phyloP scores from a whole-genome alignment of 2,888 invertebrate genomes.

The Calameuta pallipes region DNA sequence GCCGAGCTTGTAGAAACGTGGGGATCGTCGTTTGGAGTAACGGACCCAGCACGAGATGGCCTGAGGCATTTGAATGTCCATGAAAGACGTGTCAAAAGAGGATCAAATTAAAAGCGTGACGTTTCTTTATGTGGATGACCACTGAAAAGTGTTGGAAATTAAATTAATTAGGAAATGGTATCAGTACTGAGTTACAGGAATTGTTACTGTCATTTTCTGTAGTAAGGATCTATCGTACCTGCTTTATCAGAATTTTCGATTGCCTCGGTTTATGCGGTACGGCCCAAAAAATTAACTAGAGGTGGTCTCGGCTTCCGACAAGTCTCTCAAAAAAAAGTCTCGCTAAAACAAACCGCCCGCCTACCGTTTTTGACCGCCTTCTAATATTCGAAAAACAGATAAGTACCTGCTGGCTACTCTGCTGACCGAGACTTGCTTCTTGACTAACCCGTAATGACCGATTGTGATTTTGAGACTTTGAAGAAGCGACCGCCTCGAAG shows the following conservation, averaged over 20 bases:
- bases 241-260: not conserved
- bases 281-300: slow-evolving; percentile 8
- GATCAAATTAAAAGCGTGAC: not conserved
- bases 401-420: not conserved
- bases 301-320: slow-evolving; percentile 18
- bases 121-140: not conserved
- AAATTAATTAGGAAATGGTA: not conserved
- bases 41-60: not conserved
- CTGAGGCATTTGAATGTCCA: not conserved
- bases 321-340: slow-evolving; percentile 11
- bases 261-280: not conserved
- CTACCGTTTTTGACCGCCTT: slow-evolving; percentile 17
- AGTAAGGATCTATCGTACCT: not conserved
- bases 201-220: not conserved
- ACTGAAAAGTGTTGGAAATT: not conserved
- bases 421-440: not conserved
- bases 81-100: not conserved
- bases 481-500: slow-evolving; percentile 1
- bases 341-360: slow-evolving; percentile 23
- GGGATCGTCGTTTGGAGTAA: not conserved
- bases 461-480: not conserved
- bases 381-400: slow-evolving; percentile 13
- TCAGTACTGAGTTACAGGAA: not conserved
- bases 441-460: not conserved
- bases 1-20: not conserved